Evolutionary conservation across 2,888 invertebrate species (phyloP).

Genomic region (Horisme vitalbata): DNA sequence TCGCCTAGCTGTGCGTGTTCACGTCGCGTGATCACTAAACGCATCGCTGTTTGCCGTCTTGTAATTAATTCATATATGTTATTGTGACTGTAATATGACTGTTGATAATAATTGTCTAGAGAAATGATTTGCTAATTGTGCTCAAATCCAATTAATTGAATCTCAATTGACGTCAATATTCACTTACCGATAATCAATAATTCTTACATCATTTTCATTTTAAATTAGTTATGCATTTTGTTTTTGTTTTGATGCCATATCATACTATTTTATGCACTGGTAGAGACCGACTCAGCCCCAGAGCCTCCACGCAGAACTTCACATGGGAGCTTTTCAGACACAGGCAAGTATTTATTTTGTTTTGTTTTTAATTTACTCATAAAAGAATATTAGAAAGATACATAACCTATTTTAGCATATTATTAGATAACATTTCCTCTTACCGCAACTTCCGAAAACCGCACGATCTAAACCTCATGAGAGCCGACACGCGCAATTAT

Average conservation of each 20-base stretch:
- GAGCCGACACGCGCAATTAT: conserved; percentile 50
- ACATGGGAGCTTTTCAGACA: conserved; percentile 78
- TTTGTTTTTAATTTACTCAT: conserved; percentile 10
- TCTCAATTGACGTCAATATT: conserved; percentile 2
- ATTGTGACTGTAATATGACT: conserved; percentile 29
- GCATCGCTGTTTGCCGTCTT: conserved; percentile 34
- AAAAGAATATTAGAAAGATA: conserved; percentile 13
- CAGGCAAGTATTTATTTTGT: conserved; percentile 75
- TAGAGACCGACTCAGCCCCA: conserved; percentile 85
- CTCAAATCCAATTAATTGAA: conserved; percentile 3
- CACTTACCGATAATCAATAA: conserved; percentile 33
- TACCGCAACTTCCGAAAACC: conserved; percentile 49
- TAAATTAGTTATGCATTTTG: conserved; percentile 40
- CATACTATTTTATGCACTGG: conserved; percentile 63
- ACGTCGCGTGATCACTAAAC: conserved; percentile 48
- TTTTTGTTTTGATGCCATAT: conserved; percentile 54
- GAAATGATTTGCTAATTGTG: conserved; percentile 16
- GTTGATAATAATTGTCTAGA: conserved; percentile 21
- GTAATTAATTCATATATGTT: conserved; percentile 31
- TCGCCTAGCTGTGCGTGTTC: conserved; percentile 43
- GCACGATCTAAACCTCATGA: conserved; percentile 42
- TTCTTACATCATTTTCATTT: conserved; percentile 32
- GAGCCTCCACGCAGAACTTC: conserved; percentile 85
- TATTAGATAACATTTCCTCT: conserved; percentile 48
- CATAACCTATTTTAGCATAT: conserved; percentile 41